Conservation (phyloP, 1,140 invertebrate genomes). For the Druon quercuslanigerum region DNA sequence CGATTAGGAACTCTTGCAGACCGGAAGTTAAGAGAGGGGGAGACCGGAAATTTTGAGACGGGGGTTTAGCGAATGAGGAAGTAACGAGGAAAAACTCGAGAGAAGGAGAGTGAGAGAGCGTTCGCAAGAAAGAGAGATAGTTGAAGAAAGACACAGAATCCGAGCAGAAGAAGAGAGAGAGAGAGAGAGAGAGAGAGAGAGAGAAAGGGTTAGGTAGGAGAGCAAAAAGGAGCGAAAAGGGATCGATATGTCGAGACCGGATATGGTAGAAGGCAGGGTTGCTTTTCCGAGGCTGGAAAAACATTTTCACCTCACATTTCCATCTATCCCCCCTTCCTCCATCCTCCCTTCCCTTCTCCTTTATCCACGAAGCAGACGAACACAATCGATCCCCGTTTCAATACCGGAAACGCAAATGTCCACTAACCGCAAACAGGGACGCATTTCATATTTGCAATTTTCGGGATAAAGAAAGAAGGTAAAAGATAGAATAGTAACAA, state of each 20-base stretch:
- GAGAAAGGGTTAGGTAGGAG: background rate
- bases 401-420: constrained; percentile 24
- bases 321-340: background rate
- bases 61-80: background rate
- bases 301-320: constrained; percentile 24
- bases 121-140: background rate
- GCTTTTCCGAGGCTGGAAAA: constrained; percentile 11
- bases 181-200: background rate
- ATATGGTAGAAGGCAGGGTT: background rate
- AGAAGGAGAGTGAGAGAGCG: background rate
- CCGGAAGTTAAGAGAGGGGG: constrained; percentile 6
- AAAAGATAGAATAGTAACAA: too few relatives aligned
- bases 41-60: background rate
- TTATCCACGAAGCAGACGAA: constrained; percentile 2
- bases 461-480: background rate
- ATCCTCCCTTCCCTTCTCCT: background rate
- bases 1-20: constrained; percentile 3
- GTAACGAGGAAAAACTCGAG: background rate
- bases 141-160: background rate
- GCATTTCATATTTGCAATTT: background rate
- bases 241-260: constrained; percentile 27
- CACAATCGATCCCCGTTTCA: constrained; percentile 16
- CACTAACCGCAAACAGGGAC: background rate
- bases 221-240: background rate
- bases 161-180: background rate